Evolutionary conservation across 2,888 invertebrate species (phyloP), one percentile per base, ranked within the genome.

Genomic region (Azorinus chamasolen): DNA sequence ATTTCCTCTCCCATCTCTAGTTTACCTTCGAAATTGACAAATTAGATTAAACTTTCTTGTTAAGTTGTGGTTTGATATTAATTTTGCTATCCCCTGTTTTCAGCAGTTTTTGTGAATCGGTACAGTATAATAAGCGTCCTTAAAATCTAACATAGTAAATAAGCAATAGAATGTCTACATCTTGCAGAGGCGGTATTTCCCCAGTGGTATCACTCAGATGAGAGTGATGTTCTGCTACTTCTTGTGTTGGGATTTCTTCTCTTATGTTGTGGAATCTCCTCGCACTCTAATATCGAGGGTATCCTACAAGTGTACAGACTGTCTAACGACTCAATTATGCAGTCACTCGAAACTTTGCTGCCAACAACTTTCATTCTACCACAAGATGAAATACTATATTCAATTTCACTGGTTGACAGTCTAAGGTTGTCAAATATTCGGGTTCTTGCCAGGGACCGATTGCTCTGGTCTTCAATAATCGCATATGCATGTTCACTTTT

Each of bases 351-450:
- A 46, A n/a, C n/a, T n/a, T n/a, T n/a, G n/a, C n/a, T n/a, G 6
- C 72, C 78, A 43, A 39, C 25, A 20, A 22, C 43, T n/a, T n/a
- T 37, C 18, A 58, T 32, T 27, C 6, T 62, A 20, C 75, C 79
- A 37, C 80, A 77, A 16, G 80, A 69, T 20, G 72, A 63, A 27
- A 80, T 53, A 14, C 55, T 51, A 53, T 68, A 80, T n/a, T 63
- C 25, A 3, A 61, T 20, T 14, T n/a, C 27, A 14, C 62, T 50
- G 32, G 57, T 22, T 0, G 55, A n/a, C 4, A 55, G 24, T 5
- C 50, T 48, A 22, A 78, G 45, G 20, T 14, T 18, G 6, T 75
- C 71, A 50, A 83, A 72, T n/a, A 83, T 48, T 2, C 66, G 57
- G 39, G 74, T 32, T 2, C 37, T 66, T 8, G 65, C 80, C 12